Percentiles rank a stretch among this genome's conserved stretches.
Evolutionary conservation across 2,797 vertebrate genomes (phyloP).

Genomic region (Margarornis squamiger): DNA sequence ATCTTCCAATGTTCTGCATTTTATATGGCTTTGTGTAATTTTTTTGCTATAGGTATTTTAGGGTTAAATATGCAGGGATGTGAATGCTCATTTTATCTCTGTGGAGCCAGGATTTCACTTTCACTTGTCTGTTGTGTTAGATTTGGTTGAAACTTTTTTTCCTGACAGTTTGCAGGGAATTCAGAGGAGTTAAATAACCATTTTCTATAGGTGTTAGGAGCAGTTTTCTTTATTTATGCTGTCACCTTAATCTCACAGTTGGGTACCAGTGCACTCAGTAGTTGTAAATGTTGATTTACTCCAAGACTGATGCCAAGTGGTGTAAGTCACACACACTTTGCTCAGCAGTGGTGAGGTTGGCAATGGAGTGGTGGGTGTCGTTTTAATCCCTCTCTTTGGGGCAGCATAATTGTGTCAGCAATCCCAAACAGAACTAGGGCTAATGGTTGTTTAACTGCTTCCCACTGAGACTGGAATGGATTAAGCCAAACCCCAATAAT

Average conservation of each 20-base stretch:
- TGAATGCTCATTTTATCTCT: background rate
- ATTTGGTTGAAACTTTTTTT: background rate
- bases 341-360: background rate
- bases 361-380: accelerated
- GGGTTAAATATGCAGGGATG: background rate
- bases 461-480: background rate
- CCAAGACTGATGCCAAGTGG: background rate
- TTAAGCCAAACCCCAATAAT: background rate
- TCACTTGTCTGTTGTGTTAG: background rate
- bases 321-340: background rate
- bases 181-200: background rate
- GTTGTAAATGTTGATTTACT: background rate
- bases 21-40: background rate
- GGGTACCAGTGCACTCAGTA: background rate
- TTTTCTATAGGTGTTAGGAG: background rate
- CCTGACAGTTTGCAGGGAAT: background rate
- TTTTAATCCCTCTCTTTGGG: background rate
- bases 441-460: background rate
- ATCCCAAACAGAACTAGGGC: background rate
- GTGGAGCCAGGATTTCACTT: background rate
- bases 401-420: background rate
- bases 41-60: background rate
- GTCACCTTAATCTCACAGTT: background rate
- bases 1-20: background rate
- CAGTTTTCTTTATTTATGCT: background rate